These are phyloP conservation scores for Moxostoma hubbsi DNA, from an alignment of 2,797 vertebrate genomes.

Conservation along the genomic window DNA sequence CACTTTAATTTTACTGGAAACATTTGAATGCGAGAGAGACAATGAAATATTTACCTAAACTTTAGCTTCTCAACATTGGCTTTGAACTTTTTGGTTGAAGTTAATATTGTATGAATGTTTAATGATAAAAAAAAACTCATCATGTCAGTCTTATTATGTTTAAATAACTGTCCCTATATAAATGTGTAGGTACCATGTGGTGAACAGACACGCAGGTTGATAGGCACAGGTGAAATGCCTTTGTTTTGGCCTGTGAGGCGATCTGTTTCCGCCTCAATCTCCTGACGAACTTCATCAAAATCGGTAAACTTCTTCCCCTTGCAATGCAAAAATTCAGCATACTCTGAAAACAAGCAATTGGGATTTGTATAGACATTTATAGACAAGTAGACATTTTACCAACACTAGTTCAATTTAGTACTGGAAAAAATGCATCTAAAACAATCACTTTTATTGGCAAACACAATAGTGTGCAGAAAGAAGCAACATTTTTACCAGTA, in stretches of 20 bases:
- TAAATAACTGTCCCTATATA: background rate
- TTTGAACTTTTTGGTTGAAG: too few species aligned
- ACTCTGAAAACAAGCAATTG: conserved; percentile 75
- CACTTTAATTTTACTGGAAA: too few species aligned
- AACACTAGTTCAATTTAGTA: background rate
- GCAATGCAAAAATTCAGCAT: conserved; percentile 92
- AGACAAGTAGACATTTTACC: background rate
- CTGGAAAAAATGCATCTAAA: background rate
- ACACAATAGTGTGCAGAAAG: background rate
- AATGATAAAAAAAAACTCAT: too few species aligned
- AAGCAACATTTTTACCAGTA: conserved; percentile 75
- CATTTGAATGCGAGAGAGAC: too few species aligned
- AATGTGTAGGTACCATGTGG: conserved; percentile 80
- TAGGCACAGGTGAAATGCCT: conserved; percentile 94
- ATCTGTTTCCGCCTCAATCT: conserved; percentile 94
- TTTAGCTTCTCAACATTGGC: too few species aligned
- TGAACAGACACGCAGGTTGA: conserved; percentile 92
- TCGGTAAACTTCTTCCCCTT: conserved; percentile 95
- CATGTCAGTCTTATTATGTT: background rate
- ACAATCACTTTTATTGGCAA: background rate
- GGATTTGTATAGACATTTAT: background rate
- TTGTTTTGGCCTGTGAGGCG: conserved; percentile 91
- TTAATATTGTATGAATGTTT: too few species aligned
- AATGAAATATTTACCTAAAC: too few species aligned
- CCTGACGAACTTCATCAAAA: conserved; percentile 92